A percentile compares a stretch with the other conserved stretches of the same genome.
phyloP scores from a whole-genome alignment of 2,888 invertebrate species.

The Unio delphinus region DNA sequence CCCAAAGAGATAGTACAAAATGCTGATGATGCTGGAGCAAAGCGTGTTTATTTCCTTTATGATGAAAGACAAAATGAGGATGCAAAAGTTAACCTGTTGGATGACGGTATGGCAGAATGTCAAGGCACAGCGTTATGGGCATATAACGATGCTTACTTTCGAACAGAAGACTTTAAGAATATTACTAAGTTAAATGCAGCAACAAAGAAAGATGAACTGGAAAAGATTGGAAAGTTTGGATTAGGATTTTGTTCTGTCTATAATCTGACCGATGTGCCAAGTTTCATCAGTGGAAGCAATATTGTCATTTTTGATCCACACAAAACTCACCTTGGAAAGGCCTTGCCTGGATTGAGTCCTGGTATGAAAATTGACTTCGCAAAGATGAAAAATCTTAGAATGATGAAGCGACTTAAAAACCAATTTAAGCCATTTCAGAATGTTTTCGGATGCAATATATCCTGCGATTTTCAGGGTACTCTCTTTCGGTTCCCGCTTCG shows the following conservation, averaged over 20 bases:
- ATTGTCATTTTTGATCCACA: conserved; percentile 69
- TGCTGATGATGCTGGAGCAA: conserved; percentile 58
- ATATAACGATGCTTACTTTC: conserved; percentile 63
- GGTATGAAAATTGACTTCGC: conserved; percentile 37
- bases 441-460: conserved; percentile 47
- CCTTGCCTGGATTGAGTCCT: conserved; percentile 22
- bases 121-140: conserved; percentile 68
- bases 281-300: conserved; percentile 61
- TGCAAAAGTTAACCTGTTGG: conserved; percentile 42
- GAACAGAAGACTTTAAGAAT: conserved; percentile 62
- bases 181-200: conserved; percentile 65
- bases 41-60: conserved; percentile 52
- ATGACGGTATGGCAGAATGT: conserved; percentile 56
- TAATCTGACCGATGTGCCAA: conserved; percentile 67
- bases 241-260: conserved; percentile 67
- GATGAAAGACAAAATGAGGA: conserved; percentile 56
- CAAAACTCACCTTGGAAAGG: conserved; percentile 49
- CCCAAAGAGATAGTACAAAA: conserved; percentile 60
- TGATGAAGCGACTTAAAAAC: conserved; percentile 43
- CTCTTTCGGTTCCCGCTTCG: conserved; percentile 67
- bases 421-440: conserved; percentile 63
- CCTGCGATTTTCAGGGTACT: conserved; percentile 44
- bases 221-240: conserved; percentile 67
- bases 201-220: conserved; percentile 54
- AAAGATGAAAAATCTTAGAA: conserved; percentile 22